Evolutionary conservation across 2,797 vertebrate genomes (phyloP), one percentile per base, ranked within the genome.

Genomic region (Merluccius polli): DNA sequence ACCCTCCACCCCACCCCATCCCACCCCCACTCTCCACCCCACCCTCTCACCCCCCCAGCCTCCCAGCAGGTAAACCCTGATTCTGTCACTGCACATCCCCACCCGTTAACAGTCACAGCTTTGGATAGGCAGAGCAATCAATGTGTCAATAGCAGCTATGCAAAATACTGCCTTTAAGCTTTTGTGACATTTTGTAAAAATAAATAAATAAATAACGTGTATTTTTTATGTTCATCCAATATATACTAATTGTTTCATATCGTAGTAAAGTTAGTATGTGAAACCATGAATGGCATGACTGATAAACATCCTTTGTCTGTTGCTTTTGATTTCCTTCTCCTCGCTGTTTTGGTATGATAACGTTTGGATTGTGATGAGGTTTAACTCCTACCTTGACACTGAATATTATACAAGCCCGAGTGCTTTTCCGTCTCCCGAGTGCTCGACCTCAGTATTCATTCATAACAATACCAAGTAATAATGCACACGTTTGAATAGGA

Each of bases 401-500:
- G 80, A 78, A 86, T 91, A 87, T 90, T 88, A 87, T 83, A 87
- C 84, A 86, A 82, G 80, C 81, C 84, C 73, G 84, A 78, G 86
- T 81, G 79, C 86, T 83, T 78, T 86, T 63, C 13, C 77, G 79
- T 83, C 88, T 90, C 86, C 76, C 59, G 85, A 89, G 88, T 81
- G 83, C 87, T 90, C 85, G 72, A 82, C 83, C 85, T 87, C 87
- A 75, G 88, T 83, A 84, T 89, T 93, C 87, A 89, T 91, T 89
- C 91, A 85, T 90, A 83, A 90, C 88, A 92, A 90, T 92, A 89
- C 92, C 92, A 90, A 79, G 83, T 90, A 89, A 89, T 92, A 92
- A 92, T 92, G 83, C 82, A 86, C 85, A 85, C 74, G 76, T 90
- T 91, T 90, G 90, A 92, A 89, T 88, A 86, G 84, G 77, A 91